Percentiles rank a stretch among this genome's conserved stretches.
phyloP scores from a whole-genome alignment of 2,113 vertebrate species.

The Pterocles gutturalis region DNA sequence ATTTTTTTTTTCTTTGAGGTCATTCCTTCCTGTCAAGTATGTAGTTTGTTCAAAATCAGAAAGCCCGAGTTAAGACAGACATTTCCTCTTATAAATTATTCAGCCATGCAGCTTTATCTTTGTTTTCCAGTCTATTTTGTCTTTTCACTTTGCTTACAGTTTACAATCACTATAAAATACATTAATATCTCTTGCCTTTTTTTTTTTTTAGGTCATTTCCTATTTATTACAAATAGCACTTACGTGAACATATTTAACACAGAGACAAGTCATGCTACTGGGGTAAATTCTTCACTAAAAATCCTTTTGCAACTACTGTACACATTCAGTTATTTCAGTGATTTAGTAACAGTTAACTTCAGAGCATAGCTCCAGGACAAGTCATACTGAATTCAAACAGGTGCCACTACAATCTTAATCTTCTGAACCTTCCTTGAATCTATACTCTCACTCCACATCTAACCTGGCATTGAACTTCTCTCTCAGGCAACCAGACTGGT shows the following conservation, averaged over 20 bases:
- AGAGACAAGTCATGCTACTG: not conserved
- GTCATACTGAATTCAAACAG: not conserved
- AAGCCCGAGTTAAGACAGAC: not conserved
- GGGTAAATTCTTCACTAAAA: not conserved
- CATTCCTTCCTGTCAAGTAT: not conserved
- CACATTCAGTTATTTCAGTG: not conserved
- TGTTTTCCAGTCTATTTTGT: not conserved
- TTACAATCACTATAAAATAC: not conserved
- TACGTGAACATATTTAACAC: not conserved
- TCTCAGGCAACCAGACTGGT: not conserved
- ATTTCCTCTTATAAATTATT: not conserved
- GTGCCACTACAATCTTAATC: not conserved
- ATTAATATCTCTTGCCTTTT: not conserved
- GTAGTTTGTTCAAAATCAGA: not conserved
- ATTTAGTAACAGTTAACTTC: not conserved
- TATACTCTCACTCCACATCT: not conserved
- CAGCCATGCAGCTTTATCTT: not conserved
- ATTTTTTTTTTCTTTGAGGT: not conserved
- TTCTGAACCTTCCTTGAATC: not conserved
- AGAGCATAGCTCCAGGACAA: not conserved
- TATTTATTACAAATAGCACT: not conserved
- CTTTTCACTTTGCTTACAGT: not conserved
- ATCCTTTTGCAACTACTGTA: not conserved
- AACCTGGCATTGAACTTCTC: not conserved
- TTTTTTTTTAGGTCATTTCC: not conserved